Percentiles rank a stretch among this genome's conserved stretches.
Conservation (phyloP, 2,797 vertebrate species). For the Neoniphon sammara region DNA sequence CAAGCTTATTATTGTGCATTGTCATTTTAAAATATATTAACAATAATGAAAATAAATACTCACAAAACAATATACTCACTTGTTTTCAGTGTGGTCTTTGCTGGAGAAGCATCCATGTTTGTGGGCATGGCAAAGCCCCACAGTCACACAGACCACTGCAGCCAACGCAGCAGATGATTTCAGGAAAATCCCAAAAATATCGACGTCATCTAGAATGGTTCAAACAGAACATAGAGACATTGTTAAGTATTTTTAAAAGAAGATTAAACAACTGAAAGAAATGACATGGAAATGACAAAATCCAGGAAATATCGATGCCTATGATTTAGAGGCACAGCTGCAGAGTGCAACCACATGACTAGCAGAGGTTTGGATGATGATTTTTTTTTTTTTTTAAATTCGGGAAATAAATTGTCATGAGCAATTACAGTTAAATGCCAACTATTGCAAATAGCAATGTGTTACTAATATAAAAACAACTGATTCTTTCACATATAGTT, state of each 20-base stretch:
- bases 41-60: too few species aligned
- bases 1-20: too few species aligned
- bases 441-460: background rate
- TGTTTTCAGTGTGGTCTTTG: constrained; percentile 87
- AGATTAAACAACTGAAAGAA: constrained; percentile 1
- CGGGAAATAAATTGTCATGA: too few species aligned
- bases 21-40: too few species aligned
- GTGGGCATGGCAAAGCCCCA: constrained; percentile 89
- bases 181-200: constrained; percentile 91
- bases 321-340: constrained; percentile 1
- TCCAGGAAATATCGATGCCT: background rate
- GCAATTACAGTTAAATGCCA: too few species aligned
- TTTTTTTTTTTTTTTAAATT: too few species aligned
- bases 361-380: background rate
- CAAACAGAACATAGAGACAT: background rate
- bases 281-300: background rate
- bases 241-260: background rate
- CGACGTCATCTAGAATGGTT: constrained; percentile 89
- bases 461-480: too few species aligned
- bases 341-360: background rate
- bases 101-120: constrained; percentile 90
- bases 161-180: constrained; percentile 87
- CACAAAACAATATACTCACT: constrained; percentile 79
- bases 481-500: too few species aligned
- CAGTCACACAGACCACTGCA: constrained; percentile 84